Conservation (phyloP, 2,797 vertebrate genomes). For the Peromyscus eremicus region DNA sequence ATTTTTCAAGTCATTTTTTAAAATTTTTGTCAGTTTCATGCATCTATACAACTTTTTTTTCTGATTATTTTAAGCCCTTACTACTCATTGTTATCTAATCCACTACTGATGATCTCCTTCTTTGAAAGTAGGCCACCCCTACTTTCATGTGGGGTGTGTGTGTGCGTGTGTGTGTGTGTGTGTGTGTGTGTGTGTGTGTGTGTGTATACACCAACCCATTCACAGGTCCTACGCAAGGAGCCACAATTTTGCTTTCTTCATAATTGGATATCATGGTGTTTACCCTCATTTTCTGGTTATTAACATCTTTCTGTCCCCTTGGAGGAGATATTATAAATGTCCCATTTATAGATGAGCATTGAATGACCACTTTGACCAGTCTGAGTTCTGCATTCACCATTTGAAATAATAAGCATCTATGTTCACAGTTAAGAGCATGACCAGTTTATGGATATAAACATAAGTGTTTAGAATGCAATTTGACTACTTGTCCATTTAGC, state of each 20-base stretch:
- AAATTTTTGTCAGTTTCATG: background rate
- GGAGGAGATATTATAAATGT: background rate
- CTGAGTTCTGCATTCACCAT: background rate
- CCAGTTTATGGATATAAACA: background rate
- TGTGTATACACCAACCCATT: background rate
- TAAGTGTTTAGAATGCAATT: background rate
- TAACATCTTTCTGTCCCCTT: background rate
- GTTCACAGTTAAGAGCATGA: no score
- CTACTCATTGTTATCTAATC: background rate
- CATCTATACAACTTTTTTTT: background rate
- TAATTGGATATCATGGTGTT: background rate
- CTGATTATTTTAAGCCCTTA: background rate
- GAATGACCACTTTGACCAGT: no score
- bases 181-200: background rate
- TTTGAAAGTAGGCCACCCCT: background rate
- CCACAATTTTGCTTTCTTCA: background rate
- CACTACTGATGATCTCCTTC: background rate
- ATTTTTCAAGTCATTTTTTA: background rate
- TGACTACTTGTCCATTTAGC: background rate
- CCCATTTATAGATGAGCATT: background rate
- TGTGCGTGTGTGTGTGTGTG: background rate
- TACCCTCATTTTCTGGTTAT: no score
- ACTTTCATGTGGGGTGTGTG: background rate
- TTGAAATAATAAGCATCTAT: background rate
- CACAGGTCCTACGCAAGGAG: no score